Evolutionary conservation across 2,797 vertebrate species (phyloP).

Genomic region (Hybognathus amarus): DNA sequence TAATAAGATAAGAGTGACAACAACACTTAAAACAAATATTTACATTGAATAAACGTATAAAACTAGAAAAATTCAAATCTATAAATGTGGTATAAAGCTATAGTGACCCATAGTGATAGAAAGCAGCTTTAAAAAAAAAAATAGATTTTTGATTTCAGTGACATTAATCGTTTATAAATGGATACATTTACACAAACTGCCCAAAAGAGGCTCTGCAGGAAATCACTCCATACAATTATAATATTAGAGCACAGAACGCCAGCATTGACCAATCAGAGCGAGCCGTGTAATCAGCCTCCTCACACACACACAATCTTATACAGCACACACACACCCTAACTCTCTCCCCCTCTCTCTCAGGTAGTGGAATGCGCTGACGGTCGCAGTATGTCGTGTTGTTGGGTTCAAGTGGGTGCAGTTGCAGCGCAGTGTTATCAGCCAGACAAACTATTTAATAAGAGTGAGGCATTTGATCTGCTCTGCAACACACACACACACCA

Average conservation of each 20-base stretch:
- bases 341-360: constrained; percentile 46
- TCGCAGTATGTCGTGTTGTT: constrained; percentile 68
- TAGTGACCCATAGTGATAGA: background rate
- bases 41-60: background rate
- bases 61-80: background rate
- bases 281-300: constrained; percentile 49
- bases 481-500: constrained; percentile 3
- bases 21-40: background rate
- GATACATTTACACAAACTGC: no score
- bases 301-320: background rate
- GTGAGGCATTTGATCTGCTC: constrained; percentile 49
- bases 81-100: no score
- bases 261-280: constrained; percentile 13
- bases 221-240: no score
- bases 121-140: background rate
- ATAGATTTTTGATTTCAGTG: no score
- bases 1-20: no score
- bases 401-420: constrained; percentile 69
- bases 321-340: constrained; percentile 1
- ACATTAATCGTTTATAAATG: no score
- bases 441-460: constrained; percentile 71
- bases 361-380: constrained; percentile 83
- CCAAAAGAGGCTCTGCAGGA: no score
- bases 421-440: constrained; percentile 72
- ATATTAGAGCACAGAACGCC: no score